Evolutionary conservation across 2,113 vertebrate species (phyloP).

Genomic region (Micromys minutus): DNA sequence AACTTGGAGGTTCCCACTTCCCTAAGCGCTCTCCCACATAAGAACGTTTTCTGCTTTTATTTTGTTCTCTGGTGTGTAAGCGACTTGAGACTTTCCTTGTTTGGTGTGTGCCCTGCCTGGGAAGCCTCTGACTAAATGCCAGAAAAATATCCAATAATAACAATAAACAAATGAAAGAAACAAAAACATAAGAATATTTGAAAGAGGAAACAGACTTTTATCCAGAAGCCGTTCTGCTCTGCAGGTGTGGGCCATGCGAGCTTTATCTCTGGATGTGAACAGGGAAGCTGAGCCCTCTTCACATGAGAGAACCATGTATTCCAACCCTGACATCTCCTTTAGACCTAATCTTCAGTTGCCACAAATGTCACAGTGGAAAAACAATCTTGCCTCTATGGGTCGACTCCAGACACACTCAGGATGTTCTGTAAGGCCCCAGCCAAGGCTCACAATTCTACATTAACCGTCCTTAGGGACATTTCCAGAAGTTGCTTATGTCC

Average conservation of each 20-base stretch:
- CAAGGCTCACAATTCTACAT: neutral
- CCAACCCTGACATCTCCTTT: neutral
- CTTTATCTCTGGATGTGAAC: neutral
- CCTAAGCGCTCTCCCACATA: too few relatives aligned
- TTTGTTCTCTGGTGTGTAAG: neutral
- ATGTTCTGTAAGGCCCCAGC: neutral
- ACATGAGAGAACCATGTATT: rapidly evolving
- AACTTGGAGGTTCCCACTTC: neutral
- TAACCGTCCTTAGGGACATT: neutral
- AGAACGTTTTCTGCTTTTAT: neutral
- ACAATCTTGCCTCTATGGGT: neutral
- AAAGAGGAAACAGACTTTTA: neutral
- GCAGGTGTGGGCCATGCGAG: rapidly evolving
- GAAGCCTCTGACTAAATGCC: neutral
- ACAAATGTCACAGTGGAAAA: too few relatives aligned
- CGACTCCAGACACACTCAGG: neutral
- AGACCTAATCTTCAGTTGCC: neutral
- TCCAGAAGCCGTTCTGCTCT: neutral
- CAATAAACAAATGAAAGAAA: neutral
- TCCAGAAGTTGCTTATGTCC: neutral
- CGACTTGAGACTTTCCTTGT: neutral
- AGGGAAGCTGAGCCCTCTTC: neutral
- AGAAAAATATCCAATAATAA: neutral
- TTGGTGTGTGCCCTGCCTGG: neutral
- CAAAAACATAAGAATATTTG: neutral